phyloP scores from a whole-genome alignment of 2,113 vertebrate species.

The Climacteris rufus region DNA sequence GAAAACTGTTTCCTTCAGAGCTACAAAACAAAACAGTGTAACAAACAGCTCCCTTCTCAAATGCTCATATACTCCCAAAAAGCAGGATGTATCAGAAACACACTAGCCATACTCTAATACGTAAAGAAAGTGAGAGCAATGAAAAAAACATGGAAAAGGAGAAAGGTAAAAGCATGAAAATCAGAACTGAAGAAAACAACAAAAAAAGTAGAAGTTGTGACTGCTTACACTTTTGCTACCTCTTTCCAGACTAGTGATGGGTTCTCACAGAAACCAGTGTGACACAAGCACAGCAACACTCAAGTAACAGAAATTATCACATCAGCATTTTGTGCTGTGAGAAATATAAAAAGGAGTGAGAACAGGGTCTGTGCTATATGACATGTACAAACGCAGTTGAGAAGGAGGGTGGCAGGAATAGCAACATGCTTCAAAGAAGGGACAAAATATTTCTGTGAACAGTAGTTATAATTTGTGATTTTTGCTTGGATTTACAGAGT shows the following conservation, averaged over 20 bases:
- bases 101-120: background rate
- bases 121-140: background rate
- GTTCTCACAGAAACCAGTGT: background rate
- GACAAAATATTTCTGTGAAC: background rate
- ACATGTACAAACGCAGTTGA: rapidly evolving
- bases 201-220: background rate
- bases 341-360: background rate
- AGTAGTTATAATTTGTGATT: background rate
- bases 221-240: background rate
- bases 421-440: background rate
- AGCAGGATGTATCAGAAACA: background rate
- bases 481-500: background rate
- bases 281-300: background rate
- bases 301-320: background rate
- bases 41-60: background rate
- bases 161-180: background rate
- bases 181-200: background rate
- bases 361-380: background rate
- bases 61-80: background rate
- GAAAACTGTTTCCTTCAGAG: background rate
- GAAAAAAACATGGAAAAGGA: background rate
- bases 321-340: background rate
- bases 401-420: background rate
- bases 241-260: background rate
- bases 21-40: background rate